phyloP scores from a whole-genome alignment of 2,888 invertebrate genomes.

The Mamestra brassicae region DNA sequence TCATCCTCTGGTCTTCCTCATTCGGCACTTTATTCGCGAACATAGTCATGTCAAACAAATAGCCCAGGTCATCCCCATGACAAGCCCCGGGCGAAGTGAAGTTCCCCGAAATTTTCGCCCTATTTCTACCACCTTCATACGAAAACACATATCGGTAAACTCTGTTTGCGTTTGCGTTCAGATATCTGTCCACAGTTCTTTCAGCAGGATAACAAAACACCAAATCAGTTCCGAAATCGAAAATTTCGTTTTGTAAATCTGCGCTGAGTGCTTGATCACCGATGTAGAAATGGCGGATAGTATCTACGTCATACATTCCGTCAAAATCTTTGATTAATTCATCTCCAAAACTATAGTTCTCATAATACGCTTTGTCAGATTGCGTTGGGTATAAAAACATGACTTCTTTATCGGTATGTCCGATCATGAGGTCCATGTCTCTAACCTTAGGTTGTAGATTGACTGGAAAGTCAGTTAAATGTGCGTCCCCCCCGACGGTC shows the following conservation, averaged over 20 bases:
- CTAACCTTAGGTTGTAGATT: conserved; percentile 52
- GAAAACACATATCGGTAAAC: conserved; percentile 48
- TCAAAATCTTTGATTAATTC: conserved; percentile 42
- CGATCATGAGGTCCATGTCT: conserved; percentile 54
- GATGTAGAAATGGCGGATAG: conserved; percentile 46
- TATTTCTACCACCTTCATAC: conserved; percentile 51
- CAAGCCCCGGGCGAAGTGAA: conserved; percentile 44
- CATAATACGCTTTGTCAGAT: conserved; percentile 37
- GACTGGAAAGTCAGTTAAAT: conserved; percentile 43
- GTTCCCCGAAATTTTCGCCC: conserved; percentile 17
- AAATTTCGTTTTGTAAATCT: conserved; percentile 29
- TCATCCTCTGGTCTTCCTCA: conserved; percentile 46
- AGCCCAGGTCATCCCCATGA: conserved; percentile 49
- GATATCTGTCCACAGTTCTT: conserved; percentile 42
- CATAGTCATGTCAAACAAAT: conserved; percentile 33
- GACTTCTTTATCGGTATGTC: conserved; percentile 49
- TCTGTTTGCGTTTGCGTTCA: conserved; percentile 30
- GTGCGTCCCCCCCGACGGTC: conserved; percentile 29
- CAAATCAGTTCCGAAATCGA: conserved; percentile 52
- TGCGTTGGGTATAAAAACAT: conserved; percentile 53
- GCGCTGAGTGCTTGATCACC: conserved; percentile 28
- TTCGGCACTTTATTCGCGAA: conserved; percentile 23
- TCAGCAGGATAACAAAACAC: conserved; percentile 43
- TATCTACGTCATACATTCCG: conserved; percentile 26
- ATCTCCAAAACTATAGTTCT: conserved; percentile 37